Evolutionary conservation across 2,797 vertebrate species (phyloP).

Genomic region (Chaetodon trifasciatus): DNA sequence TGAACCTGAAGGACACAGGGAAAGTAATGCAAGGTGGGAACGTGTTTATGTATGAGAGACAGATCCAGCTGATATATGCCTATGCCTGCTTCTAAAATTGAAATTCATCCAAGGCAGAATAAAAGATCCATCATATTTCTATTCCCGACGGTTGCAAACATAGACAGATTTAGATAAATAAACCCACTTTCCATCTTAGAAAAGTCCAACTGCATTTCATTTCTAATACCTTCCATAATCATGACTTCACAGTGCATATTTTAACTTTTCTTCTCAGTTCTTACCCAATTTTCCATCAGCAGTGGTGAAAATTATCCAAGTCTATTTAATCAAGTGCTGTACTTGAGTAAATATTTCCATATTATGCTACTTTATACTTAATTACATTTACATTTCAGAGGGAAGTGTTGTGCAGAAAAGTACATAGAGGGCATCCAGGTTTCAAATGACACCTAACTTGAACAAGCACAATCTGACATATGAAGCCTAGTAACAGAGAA

Average conservation of each 20-base stretch:
- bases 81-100: conserved; percentile 37
- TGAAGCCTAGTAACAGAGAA: too few species aligned
- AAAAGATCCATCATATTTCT: conserved; percentile 56
- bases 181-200: conserved; percentile 46
- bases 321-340: background rate
- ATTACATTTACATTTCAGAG: background rate
- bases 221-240: conserved; percentile 36
- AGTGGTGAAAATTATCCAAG: background rate
- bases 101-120: conserved; percentile 52
- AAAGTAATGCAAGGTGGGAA: conserved; percentile 54
- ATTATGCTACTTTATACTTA: too few species aligned
- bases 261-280: conserved; percentile 6
- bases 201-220: conserved; percentile 37
- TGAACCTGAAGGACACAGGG: conserved; percentile 60
- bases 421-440: too few species aligned
- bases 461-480: too few species aligned
- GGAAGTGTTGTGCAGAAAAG: background rate
- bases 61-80: conserved; percentile 49
- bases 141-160: conserved; percentile 31
- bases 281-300: conserved; percentile 15
- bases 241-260: conserved; percentile 12
- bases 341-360: background rate
- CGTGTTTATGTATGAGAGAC: conserved; percentile 33
- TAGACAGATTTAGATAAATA: conserved; percentile 54
- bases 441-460: too few species aligned